A percentile compares a stretch with the other conserved stretches of the same genome.
phyloP scores from a whole-genome alignment of 1,140 invertebrate species.

The Cylas formicarius region DNA sequence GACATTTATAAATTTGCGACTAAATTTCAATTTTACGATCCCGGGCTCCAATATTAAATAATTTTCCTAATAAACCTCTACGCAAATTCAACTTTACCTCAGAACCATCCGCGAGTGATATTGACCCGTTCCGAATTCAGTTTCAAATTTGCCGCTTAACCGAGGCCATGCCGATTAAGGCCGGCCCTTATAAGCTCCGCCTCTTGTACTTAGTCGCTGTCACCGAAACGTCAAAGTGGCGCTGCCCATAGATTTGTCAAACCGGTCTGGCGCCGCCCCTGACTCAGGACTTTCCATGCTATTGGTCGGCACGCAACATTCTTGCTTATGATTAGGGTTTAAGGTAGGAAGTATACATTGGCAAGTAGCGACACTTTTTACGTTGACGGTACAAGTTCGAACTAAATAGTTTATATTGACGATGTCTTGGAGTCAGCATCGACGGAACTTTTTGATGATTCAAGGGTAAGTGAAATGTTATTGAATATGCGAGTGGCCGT shows the following conservation, averaged over 20 bases:
- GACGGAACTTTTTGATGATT: too few species aligned
- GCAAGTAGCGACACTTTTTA: conserved; percentile 35
- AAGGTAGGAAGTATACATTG: conserved; percentile 32
- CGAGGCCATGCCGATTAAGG: conserved; percentile 41
- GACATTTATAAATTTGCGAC: too few species aligned
- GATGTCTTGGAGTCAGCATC: conserved; percentile 16
- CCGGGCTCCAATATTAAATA: too few species aligned
- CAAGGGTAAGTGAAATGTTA: too few species aligned
- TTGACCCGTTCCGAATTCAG: too few species aligned
- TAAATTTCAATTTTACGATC: too few species aligned
- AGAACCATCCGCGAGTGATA: too few species aligned
- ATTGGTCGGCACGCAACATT: conserved; percentile 35
- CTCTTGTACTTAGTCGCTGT: conserved; percentile 42
- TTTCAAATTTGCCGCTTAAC: conserved; percentile 39
- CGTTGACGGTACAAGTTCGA: conserved; percentile 16
- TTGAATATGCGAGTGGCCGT: too few species aligned
- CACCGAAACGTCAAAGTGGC: conserved; percentile 36
- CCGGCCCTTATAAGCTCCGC: conserved; percentile 38
- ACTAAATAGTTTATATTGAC: conserved; percentile 28
- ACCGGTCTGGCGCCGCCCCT: conserved; percentile 36
- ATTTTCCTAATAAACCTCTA: too few species aligned
- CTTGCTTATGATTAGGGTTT: conserved; percentile 37
- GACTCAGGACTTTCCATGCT: conserved; percentile 18
- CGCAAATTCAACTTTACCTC: too few species aligned
- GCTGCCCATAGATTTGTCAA: conserved; percentile 41